Evolutionary conservation across 2,888 invertebrate genomes (phyloP), one percentile per base, ranked within the genome.

Genomic region (Hypselothyrea guttata): DNA sequence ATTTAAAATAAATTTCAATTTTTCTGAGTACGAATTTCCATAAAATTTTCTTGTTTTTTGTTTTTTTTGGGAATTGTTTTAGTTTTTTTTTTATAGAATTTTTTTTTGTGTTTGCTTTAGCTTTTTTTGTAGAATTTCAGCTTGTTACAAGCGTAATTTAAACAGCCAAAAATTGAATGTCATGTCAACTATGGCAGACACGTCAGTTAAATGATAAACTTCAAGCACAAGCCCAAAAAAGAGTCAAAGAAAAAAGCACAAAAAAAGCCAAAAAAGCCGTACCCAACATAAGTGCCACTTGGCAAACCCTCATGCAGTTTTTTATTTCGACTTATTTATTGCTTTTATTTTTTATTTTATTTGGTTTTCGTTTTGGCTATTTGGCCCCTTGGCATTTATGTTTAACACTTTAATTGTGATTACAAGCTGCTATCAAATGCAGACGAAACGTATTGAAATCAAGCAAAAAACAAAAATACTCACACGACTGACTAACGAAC

Each of bases 341-440:
- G 13, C 31, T 12, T 28, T 18, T 13, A 38, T 52, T 31, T 12
- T 35, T 34, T 2, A 48, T 11, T 13, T 22, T 31, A 4, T 38
- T 22, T 31, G 5, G 15, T 4, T 28, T 58, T 38, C 37, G n/a
- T 42, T 45, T 62, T 51, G 53, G 64, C 69, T 71, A 73, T 63
- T 61, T 61, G 76, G 57, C 63, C 78, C 85, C 68, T 48, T 83
- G 83, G 85, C 84, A 86, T 84, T 87, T 87, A 45, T 71, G 72
- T 55, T 87, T 86, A 87, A 85, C 87, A 87, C 86, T 87, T 87
- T 83, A 87, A 84, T 87, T 84, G 87, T 78, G 86, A 87, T 85
- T 87, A 79, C 86, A 85, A 82, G 76, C 79, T 76, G 71, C 81
- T 75, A 71, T 78, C 79, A 71, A 78, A 66, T 56, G 51, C 55